phyloP scores from a whole-genome alignment of 2,888 invertebrate genomes.

The Mactromeris polynyma region DNA sequence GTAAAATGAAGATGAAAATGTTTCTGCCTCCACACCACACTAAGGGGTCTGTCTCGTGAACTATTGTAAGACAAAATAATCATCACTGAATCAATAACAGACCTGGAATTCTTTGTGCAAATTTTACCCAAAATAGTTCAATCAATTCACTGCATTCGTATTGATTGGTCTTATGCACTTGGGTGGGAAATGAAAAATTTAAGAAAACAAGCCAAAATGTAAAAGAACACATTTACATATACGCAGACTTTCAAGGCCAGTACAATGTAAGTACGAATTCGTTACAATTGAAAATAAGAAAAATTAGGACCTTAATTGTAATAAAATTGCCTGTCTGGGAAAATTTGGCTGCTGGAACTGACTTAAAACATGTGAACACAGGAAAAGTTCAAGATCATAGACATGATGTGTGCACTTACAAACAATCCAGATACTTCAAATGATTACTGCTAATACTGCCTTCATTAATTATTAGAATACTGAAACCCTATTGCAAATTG shows the following conservation, averaged over 20 bases:
- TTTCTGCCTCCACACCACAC: background rate
- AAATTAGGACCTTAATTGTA: background rate
- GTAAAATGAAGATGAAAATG: background rate
- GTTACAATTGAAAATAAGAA: background rate
- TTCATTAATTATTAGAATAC: too few relatives aligned
- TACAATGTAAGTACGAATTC: background rate
- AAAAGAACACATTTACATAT: background rate
- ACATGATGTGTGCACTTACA: too few relatives aligned
- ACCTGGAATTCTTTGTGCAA: background rate
- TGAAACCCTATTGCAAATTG: too few relatives aligned
- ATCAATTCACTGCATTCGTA: background rate
- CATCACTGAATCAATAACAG: background rate
- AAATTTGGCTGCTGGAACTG: background rate
- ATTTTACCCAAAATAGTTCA: background rate
- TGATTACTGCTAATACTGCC: too few relatives aligned
- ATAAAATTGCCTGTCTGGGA: background rate
- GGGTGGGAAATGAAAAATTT: background rate
- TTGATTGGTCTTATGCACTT: background rate
- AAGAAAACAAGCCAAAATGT: background rate
- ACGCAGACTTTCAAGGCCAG: background rate
- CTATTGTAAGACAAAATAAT: background rate
- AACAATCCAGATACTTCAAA: too few relatives aligned
- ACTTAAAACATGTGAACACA: too few relatives aligned
- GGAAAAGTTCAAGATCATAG: too few relatives aligned
- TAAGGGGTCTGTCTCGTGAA: background rate